These are phyloP conservation scores for Fratercula arctica DNA, from an alignment of 2,797 vertebrate species.

Conservation along the genomic window DNA sequence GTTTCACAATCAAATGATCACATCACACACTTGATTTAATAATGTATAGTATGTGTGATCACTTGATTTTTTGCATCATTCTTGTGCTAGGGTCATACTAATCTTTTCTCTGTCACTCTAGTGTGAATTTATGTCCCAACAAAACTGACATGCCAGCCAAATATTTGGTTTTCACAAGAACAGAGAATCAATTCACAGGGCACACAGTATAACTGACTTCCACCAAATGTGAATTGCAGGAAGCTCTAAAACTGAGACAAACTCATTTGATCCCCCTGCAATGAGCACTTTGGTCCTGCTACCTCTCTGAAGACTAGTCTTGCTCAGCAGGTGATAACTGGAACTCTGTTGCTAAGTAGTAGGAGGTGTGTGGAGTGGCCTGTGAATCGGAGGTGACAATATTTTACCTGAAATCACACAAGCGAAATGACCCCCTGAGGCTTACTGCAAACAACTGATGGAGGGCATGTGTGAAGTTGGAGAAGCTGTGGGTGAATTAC, in stretches of 20 bases:
- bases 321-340: background rate
- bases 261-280: background rate
- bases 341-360: background rate
- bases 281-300: background rate
- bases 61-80: background rate
- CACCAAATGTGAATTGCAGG: accelerated
- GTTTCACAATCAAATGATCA: background rate
- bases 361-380: background rate
- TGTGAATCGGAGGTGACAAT: background rate
- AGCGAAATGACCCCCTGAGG: background rate
- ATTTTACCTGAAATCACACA: background rate
- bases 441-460: background rate
- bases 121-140: background rate
- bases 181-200: background rate
- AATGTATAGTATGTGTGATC: background rate
- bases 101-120: background rate
- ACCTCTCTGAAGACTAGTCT: background rate
- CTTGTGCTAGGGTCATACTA: background rate
- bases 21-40: background rate
- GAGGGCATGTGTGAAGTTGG: background rate
- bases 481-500: background rate
- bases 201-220: background rate
- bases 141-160: background rate
- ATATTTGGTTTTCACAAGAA: background rate
- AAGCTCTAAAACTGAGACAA: background rate